Percentiles rank a stretch among this genome's conserved stretches.
Evolutionary conservation across 2,797 vertebrate genomes (phyloP).

Genomic region (Serranus cabrilla): DNA sequence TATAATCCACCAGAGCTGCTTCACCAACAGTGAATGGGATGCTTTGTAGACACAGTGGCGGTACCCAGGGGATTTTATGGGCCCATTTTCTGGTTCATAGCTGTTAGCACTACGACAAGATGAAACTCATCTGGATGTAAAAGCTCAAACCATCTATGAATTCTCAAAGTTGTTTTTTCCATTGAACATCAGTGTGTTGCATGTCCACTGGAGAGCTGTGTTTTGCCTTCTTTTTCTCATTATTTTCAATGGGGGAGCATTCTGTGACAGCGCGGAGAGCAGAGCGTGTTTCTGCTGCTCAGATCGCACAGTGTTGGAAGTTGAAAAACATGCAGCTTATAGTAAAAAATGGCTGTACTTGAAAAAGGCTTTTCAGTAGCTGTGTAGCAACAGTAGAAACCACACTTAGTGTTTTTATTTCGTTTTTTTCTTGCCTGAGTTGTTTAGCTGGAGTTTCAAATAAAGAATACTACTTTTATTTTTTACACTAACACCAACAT

Average conservation of each 20-base stretch:
- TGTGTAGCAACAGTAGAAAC: conserved; percentile 27
- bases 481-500: conserved; percentile 22
- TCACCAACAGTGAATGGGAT: conserved; percentile 55
- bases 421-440: background rate
- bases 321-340: conserved; percentile 38
- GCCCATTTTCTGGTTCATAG: conserved; percentile 67
- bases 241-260: conserved; percentile 40
- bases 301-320: conserved; percentile 26
- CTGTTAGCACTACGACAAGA: conserved; percentile 70
- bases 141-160: conserved; percentile 58
- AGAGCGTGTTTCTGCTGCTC: conserved; percentile 31
- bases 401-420: conserved; percentile 11
- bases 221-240: conserved; percentile 40
- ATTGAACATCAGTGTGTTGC: conserved; percentile 43
- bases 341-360: conserved; percentile 24
- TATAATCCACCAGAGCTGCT: conserved; percentile 64
- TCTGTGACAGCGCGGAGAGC: conserved; percentile 48
- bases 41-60: conserved; percentile 63
- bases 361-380: conserved; percentile 40
- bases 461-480: background rate
- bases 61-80: conserved; percentile 64
- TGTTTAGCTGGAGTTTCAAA: conserved; percentile 34
- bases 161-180: conserved; percentile 41
- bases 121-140: conserved; percentile 72
- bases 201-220: conserved; percentile 50